Evolutionary conservation across 2,888 invertebrate species (phyloP), one percentile per base, ranked within the genome.

Genomic region (Rhingia campestris): DNA sequence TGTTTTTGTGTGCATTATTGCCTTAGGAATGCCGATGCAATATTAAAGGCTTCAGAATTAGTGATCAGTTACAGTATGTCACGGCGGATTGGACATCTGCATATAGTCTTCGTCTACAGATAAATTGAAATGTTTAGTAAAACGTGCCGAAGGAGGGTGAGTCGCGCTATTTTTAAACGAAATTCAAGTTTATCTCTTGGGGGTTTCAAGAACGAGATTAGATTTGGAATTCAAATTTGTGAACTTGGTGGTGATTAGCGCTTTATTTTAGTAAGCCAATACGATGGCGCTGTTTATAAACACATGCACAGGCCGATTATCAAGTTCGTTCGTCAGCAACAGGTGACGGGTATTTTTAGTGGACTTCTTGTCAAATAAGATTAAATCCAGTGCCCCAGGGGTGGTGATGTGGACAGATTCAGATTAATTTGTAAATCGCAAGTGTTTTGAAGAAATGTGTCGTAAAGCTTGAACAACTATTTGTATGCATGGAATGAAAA

Each of bases 311-410:
- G 3, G 14, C 33, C 2, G 47, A 35, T 43, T 53, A 54, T 66
- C 66, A 22, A 35, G 14, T 6, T 45, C 56, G 22, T 37, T 9
- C 30, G 69, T 22, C 54, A 6, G 47, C 61, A 79, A 73, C 79
- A 80, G 66, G 79, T 80, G 72, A 45, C 10, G 37, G 22, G 22
- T 79, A 72, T 73, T 64, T 64, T 32, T 66, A 73, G 49, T 22
- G 10, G 32, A 43, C 32, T 22, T 37, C 37, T 22, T 32, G 33
- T 22, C 22, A 49, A 47, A 5, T 45, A 37, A 30, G 7, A 10
- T 63, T 45, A 30, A 10, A 4, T 35, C 41, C 37, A 6, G 22
- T 63, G n/a, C 22, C 22, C 22, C 22, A 22, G 22, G 14, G 12
- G 32, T 59, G 12, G 43, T 59, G 12, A 47, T 22, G 58, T 35